A percentile compares a stretch with the other conserved stretches of the same genome.
Evolutionary conservation across 2,113 vertebrate genomes (phyloP).

Genomic region (Semnopithecus entellus): DNA sequence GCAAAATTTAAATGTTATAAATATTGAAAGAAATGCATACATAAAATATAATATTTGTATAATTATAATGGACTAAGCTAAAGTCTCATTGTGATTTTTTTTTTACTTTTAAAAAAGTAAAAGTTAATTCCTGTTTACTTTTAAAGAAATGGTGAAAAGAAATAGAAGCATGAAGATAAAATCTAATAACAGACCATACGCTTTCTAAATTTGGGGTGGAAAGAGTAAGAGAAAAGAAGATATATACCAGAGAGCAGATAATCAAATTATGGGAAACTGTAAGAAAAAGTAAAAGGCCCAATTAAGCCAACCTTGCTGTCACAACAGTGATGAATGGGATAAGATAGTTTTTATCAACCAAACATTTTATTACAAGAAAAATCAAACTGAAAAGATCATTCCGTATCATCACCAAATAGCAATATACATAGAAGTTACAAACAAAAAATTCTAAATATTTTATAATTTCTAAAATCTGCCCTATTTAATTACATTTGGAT

Average conservation of each 20-base stretch:
- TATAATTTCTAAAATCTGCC: neutral
- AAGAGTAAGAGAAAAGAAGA: neutral
- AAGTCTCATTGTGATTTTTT: neutral
- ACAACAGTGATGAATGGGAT: neutral
- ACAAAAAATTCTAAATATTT: neutral
- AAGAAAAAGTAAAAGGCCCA: neutral
- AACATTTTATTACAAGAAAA: slow-evolving; percentile 35
- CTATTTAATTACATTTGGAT: slow-evolving; percentile 18
- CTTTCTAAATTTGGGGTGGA: neutral
- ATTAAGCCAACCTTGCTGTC: neutral
- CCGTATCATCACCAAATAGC: neutral
- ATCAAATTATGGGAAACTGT: neutral
- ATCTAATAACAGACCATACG: neutral
- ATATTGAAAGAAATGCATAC: neutral
- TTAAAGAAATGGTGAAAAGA: neutral
- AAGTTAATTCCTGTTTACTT: neutral
- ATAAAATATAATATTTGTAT: neutral
- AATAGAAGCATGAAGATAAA: neutral
- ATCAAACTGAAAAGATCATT: neutral
- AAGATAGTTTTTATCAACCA: neutral
- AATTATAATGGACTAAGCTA: neutral
- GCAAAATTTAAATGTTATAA: neutral
- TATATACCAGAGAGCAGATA: neutral
- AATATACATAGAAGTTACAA: neutral
- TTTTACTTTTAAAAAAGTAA: neutral